Base-by-base conservation (phyloP, 2,113 vertebrate genomes). In the Sus scrofa region DNA sequence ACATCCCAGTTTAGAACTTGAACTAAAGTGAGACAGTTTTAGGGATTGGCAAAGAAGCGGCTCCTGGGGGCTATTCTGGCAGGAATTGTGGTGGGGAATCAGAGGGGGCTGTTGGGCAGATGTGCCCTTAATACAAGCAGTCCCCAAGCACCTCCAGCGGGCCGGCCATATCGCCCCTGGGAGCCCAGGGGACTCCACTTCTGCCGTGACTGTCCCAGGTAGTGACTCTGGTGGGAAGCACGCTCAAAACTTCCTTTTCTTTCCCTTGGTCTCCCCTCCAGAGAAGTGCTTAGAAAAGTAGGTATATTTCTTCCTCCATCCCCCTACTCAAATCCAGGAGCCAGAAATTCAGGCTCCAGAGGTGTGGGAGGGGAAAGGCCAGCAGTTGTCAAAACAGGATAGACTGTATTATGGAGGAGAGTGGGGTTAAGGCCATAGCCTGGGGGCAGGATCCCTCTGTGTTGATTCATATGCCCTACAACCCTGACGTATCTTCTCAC, bases 261-360 rank as follows among this genome's bases (percentile, higher is more conserved):
- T 83, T 73, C 32, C 50, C 54, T 52, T 60, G 94, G 56, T 71
- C 62, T 82, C 34, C 1, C 2, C 37, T 24, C 52, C 77, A 92
- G 82, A 91, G 58, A 92, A 82, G 54, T 12, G 16, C 78, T 91
- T 67, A 86, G 39, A 85, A 92, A 86, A 27, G 54, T 20, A 24
- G 54, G 39, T 32, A 30, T 8, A 6, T 62, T 2, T 2, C 27
- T 34, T 89, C 68, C 37, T 77, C 83, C 37, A 60, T 15, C 73
- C 32, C 78, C 93, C 50, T 39, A 62, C 74, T 86, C 44, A 89
- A 83, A 77, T 50, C 50, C 18, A 12, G 37, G 54, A 85, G 50
- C 79, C 44, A 78, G 88, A 92, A 83, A 63, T 62, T 87, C 90
- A 88, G 27, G 67, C n/a, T 82, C 82, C 58, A 39, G 75, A 71